phyloP scores from a whole-genome alignment of 2,797 vertebrate genomes.

The Sebastes hubbsi region DNA sequence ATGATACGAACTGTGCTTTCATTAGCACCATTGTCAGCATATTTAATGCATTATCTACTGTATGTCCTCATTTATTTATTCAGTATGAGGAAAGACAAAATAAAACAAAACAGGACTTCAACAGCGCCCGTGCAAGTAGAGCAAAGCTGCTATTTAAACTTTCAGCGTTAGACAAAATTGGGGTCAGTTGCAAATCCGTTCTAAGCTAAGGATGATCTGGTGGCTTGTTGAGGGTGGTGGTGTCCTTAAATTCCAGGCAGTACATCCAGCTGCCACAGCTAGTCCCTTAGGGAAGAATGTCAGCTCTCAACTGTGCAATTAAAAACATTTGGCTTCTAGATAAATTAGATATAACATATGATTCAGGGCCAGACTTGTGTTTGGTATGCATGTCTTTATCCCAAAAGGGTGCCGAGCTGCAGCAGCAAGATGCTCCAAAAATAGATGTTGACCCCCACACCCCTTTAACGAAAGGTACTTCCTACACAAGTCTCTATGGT shows the following conservation, averaged over 20 bases:
- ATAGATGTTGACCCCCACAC: not conserved
- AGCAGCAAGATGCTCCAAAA: not conserved
- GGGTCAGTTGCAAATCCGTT: constrained; percentile 61
- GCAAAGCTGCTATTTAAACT: constrained; percentile 22
- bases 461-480: not conserved
- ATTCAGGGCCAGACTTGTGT: not conserved
- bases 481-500: not conserved
- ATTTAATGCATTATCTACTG: not conserved
- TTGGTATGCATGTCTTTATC: not conserved
- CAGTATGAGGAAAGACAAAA: not conserved
- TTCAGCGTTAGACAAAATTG: constrained; percentile 28
- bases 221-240: constrained; percentile 7
- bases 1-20: not conserved
- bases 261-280: constrained; percentile 14
- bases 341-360: not conserved
- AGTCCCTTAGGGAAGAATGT: not conserved
- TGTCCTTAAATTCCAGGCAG: constrained; percentile 14
- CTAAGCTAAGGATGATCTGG: constrained; percentile 40
- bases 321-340: not conserved
- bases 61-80: not conserved
- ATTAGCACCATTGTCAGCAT: not conserved
- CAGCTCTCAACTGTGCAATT: not conserved
- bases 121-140: not conserved
- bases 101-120: not conserved
- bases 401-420: not conserved